phyloP scores from a whole-genome alignment of 1,140 invertebrate genomes.

The Lamellibrachia luymesi region DNA sequence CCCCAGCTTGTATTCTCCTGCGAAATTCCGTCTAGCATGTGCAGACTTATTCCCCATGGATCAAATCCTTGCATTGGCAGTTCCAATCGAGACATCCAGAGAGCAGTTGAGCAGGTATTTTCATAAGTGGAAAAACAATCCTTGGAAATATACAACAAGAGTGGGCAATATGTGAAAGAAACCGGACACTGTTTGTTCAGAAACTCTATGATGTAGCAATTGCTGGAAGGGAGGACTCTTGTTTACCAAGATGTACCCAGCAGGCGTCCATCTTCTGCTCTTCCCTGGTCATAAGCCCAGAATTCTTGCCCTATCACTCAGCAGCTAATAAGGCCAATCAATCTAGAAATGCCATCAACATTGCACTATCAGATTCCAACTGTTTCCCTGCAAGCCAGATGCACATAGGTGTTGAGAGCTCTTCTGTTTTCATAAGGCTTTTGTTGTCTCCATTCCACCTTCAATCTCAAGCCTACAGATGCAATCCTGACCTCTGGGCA shows the following conservation, averaged over 20 bases:
- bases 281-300: background rate
- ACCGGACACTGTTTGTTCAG: conserved; percentile 3
- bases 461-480: background rate
- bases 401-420: background rate
- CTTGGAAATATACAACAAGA: background rate
- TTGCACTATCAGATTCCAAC: background rate
- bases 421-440: background rate
- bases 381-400: background rate
- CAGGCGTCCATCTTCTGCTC: background rate
- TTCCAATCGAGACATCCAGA: background rate
- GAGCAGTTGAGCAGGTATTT: background rate
- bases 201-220: conserved; percentile 1
- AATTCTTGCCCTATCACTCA: background rate
- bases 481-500: background rate
- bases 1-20: too few species aligned
- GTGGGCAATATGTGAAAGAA: background rate
- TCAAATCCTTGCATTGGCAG: background rate
- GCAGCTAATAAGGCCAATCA: conserved; percentile 4
- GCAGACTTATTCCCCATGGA: background rate
- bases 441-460: background rate
- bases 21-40: background rate
- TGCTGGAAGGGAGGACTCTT: background rate
- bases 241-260: background rate
- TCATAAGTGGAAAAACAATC: background rate
- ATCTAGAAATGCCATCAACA: background rate